Evolutionary conservation across 2,113 vertebrate species (phyloP).

Genomic region (Poicephalus gulielmi): DNA sequence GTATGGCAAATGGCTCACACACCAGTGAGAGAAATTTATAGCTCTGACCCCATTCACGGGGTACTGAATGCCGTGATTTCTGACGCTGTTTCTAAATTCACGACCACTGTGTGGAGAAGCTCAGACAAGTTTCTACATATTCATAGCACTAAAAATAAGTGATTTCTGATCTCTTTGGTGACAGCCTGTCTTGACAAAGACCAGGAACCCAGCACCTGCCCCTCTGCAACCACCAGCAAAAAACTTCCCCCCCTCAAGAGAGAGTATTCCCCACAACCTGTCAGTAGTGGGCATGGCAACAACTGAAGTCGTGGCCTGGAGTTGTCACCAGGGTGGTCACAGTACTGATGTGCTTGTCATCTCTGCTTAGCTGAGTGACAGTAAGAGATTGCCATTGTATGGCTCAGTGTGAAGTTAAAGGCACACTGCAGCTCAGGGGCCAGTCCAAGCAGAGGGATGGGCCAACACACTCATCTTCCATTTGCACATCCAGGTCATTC

Average conservation of each 20-base stretch:
- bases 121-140: constrained; percentile 29
- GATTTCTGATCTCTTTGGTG: neutral
- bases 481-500: neutral
- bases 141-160: constrained; percentile 20
- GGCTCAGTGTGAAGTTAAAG: neutral
- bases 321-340: neutral
- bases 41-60: neutral
- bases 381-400: neutral
- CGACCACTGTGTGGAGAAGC: neutral
- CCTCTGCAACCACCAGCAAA: neutral
- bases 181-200: neutral
- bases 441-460: neutral
- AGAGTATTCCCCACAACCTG: neutral
- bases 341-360: rapidly evolving
- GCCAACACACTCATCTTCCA: rapidly evolving
- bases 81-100: neutral
- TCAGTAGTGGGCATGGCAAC: neutral
- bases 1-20: neutral
- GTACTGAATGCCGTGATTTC: neutral
- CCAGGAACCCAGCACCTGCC: neutral
- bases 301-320: neutral
- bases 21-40: constrained; percentile 1
- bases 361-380: neutral
- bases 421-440: neutral
- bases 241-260: neutral